phyloP scores from a whole-genome alignment of 2,888 invertebrate genomes.

The Chrysolina oricalcia region DNA sequence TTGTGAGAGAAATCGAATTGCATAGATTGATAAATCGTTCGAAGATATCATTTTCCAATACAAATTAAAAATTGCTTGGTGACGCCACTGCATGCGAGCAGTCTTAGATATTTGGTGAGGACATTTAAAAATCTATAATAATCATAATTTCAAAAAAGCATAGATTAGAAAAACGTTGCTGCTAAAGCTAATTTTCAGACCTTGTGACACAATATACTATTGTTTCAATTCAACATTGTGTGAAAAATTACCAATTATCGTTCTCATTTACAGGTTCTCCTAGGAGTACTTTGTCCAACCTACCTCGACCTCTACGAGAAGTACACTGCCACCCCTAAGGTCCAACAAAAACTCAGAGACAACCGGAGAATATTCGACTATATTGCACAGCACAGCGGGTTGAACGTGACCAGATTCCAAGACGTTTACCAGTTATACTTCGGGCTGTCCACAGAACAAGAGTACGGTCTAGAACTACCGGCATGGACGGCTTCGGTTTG shows the following conservation, averaged over 20 bases:
- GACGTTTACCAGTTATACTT: constrained; percentile 77
- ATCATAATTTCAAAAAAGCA: too few species aligned
- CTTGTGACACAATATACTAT: too few species aligned
- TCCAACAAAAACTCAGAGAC: constrained; percentile 70
- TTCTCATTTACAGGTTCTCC: constrained; percentile 49
- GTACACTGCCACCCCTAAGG: constrained; percentile 63
- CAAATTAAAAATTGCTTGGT: background rate
- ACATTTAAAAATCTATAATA: too few species aligned
- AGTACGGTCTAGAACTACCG: constrained; percentile 67
- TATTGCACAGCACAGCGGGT: constrained; percentile 73
- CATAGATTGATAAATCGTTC: too few species aligned
- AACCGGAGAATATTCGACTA: constrained; percentile 72
- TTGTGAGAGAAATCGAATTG: too few species aligned
- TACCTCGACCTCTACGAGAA: constrained; percentile 56
- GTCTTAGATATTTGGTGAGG: too few species aligned
- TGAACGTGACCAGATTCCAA: constrained; percentile 73
- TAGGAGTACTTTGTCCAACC: constrained; percentile 55
- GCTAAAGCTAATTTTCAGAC: background rate
- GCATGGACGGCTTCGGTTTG: constrained; percentile 68
- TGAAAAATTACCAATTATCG: background rate
- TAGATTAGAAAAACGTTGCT: background rate
- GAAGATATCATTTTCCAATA: too few species aligned
- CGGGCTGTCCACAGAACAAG: constrained; percentile 77
- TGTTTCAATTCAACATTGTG: background rate
- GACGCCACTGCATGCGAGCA: too few species aligned